These are phyloP conservation scores for Cylas formicarius DNA, from an alignment of 1,140 invertebrate species.

Conservation along the genomic window DNA sequence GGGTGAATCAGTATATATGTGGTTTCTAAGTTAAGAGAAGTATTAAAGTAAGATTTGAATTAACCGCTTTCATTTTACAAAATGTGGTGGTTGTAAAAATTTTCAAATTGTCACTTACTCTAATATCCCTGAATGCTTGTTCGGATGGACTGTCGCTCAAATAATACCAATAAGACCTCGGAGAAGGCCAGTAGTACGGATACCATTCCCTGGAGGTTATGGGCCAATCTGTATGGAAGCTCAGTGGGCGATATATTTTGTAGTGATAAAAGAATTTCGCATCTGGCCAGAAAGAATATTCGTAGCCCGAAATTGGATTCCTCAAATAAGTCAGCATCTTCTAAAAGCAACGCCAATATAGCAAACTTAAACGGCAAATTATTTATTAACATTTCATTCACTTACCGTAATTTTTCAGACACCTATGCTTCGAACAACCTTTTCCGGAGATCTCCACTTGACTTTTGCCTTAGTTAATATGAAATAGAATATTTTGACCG, in stretches of 20 bases:
- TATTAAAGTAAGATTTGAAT: too few relatives aligned
- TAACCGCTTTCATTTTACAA: too few relatives aligned
- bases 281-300: slow-evolving; percentile 28
- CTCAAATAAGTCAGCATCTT: slow-evolving; percentile 26
- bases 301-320: slow-evolving; percentile 20
- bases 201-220: slow-evolving; percentile 22
- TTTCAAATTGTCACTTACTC: too few relatives aligned
- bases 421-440: too few relatives aligned
- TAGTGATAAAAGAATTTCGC: slow-evolving; percentile 27
- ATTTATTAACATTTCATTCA: slow-evolving; percentile 1
- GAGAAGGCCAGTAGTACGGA: slow-evolving; percentile 25
- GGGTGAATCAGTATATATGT: too few relatives aligned
- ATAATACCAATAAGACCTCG: slow-evolving; percentile 24
- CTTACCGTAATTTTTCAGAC: slow-evolving; percentile 12
- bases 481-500: too few relatives aligned
- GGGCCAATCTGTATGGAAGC: slow-evolving; percentile 22
- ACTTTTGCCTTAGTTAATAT: too few relatives aligned
- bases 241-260: slow-evolving; percentile 26
- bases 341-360: slow-evolving; percentile 14
- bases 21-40: too few relatives aligned
- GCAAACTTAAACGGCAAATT: background rate
- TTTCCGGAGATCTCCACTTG: too few relatives aligned
- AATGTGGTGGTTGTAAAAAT: too few relatives aligned
- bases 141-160: slow-evolving; percentile 25
- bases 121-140: slow-evolving; percentile 17